Percentiles rank a stretch among this genome's conserved stretches.
Evolutionary conservation across 2,113 vertebrate species (phyloP).

Genomic region (Etheostoma cragini): DNA sequence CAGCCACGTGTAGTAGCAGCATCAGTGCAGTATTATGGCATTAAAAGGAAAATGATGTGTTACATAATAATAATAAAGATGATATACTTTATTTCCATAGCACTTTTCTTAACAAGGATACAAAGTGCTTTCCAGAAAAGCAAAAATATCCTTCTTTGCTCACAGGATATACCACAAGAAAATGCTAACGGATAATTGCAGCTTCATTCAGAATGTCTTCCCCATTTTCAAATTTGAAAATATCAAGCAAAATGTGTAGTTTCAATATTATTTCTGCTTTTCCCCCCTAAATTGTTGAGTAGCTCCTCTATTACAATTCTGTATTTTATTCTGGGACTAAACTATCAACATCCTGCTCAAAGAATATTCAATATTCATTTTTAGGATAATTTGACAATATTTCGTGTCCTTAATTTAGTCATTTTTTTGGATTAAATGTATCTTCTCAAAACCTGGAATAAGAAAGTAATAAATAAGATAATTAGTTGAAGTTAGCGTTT

Average conservation of each 20-base stretch:
- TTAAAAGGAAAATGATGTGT: neutral
- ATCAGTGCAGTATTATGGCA: neutral
- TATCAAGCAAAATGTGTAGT: no score
- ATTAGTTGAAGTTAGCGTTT: no score
- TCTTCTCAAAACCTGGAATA: neutral
- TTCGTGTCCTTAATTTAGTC: neutral
- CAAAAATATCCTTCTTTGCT: neutral
- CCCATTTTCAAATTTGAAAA: neutral
- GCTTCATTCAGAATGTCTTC: neutral
- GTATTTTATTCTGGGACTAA: neutral
- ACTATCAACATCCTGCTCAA: neutral
- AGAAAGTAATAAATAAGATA: no score
- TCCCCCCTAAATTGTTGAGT: neutral
- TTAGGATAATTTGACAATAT: neutral
- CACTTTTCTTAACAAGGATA: no score
- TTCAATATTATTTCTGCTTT: no score
- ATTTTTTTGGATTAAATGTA: neutral
- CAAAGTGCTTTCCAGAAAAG: no score
- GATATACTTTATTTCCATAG: no score
- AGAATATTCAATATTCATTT: neutral
- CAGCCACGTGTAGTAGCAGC: neutral
- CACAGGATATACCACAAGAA: neutral
- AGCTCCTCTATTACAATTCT: neutral
- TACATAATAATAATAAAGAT: no score
- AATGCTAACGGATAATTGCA: neutral